phyloP scores from a whole-genome alignment of 2,797 vertebrate genomes.

The Acipenser transmontanus region DNA sequence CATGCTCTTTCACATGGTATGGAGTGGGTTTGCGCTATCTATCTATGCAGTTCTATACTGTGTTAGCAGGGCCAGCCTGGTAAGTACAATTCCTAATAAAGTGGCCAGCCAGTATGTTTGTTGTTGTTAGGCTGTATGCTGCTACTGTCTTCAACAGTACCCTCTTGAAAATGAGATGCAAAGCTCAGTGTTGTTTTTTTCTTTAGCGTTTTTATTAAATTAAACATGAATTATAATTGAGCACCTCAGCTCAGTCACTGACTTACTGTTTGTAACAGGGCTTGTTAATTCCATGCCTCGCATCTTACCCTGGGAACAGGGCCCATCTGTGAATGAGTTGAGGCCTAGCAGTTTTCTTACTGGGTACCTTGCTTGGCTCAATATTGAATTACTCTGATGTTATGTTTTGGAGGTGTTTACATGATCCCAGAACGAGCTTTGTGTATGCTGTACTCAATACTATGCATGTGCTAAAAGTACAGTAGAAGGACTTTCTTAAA shows the following conservation, averaged over 20 bases:
- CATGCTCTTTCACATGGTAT: no score
- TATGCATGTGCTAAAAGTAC: constrained; percentile 28
- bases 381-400: constrained; percentile 21
- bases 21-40: no score
- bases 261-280: constrained; percentile 27
- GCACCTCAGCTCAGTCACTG: constrained; percentile 37
- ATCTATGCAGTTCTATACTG: no score
- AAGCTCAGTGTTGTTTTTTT: no score
- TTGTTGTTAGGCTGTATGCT: no score
- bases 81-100: no score
- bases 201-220: no score
- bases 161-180: no score
- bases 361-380: constrained; percentile 22
- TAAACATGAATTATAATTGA: background rate
- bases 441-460: constrained; percentile 31
- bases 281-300: constrained; percentile 26
- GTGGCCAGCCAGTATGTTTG: no score
- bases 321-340: constrained; percentile 1
- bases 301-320: constrained; percentile 31
- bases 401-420: constrained; percentile 37
- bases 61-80: no score
- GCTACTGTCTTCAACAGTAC: no score
- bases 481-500: constrained; percentile 47
- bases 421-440: constrained; percentile 38
- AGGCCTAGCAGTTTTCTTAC: constrained; percentile 3